Base-by-base conservation (phyloP, 2,797 vertebrate species). In the Poecilia picta region DNA sequence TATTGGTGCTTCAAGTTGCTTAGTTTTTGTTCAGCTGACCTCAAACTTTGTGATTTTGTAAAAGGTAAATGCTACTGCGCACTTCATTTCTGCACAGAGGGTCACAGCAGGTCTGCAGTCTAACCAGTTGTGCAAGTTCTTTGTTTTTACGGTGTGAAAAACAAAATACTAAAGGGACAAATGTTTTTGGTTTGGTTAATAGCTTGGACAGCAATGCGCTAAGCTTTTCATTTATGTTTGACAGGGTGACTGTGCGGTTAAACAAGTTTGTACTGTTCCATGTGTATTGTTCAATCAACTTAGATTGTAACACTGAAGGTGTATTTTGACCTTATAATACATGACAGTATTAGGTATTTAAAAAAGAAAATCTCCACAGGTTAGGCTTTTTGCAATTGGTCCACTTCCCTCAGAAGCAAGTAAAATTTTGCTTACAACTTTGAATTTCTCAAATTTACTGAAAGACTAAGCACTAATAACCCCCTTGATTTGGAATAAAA, bases 401-500 rank as follows among this genome's bases (percentile, higher is more conserved):
- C 10, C 25, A 55, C 53, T 53, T 53, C 25, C 53, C 25, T 57
- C 23, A 28, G 10, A 43, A 41, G 1, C 64, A 68, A 68, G 20
- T 13, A 25, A 68, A 68, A 64, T 64, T 20, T 13, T 12, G 83
- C 53, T 72, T 0, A 1, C 33, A 41, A 18, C 33, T 64, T 70
- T 74, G 41, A 41, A 72, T 76, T 43, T 89, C 51, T 36, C 28
- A 77, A 25, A 15, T 15, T 79, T 41, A 23, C n/a, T 10, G 45
- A 86, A 59, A 70, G 51, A 78, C 68, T 36, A 25, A 74, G 47
- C 51, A 83, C 33, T 36, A 49, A 71, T 81, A 75, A 45, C 72
- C 53, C 8, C 20, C 36, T 12, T 5, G 20, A 74, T 16, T 43
- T 66, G 73, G 53, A 57, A 25, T 77, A 91, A 47, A 87, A 80